A percentile compares a stretch with the other conserved stretches of the same genome.
Evolutionary conservation across 2,888 invertebrate species (phyloP).

Genomic region (Epiblema foenella): DNA sequence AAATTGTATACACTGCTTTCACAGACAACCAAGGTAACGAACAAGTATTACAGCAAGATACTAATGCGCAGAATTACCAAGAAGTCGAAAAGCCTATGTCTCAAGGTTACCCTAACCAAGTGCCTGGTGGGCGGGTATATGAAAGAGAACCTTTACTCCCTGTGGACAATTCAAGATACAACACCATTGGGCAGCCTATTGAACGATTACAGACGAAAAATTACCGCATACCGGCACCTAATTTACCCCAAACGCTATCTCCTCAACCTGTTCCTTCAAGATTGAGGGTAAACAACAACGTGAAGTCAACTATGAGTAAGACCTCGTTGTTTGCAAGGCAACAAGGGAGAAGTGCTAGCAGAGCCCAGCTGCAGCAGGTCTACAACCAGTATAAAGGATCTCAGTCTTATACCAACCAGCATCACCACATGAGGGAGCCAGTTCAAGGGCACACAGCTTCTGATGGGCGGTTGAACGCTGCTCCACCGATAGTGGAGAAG

Average conservation of each 20-base stretch:
- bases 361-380: constrained; percentile 70
- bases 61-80: constrained; percentile 16
- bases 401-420: constrained; percentile 72
- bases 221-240: constrained; percentile 56
- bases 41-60: constrained; percentile 14
- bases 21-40: constrained; percentile 19
- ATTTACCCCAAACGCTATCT: constrained; percentile 68
- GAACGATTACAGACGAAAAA: constrained; percentile 63
- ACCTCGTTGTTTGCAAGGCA: constrained; percentile 66
- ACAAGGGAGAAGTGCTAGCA: constrained; percentile 63
- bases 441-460: constrained; percentile 59
- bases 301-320: constrained; percentile 73
- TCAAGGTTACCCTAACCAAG: constrained; percentile 35
- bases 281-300: constrained; percentile 57
- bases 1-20: constrained; percentile 23
- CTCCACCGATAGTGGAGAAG: constrained; percentile 42
- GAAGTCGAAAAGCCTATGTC: constrained; percentile 9
- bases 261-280: constrained; percentile 58
- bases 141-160: constrained; percentile 68
- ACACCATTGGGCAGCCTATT: constrained; percentile 76
- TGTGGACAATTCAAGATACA: constrained; percentile 65
- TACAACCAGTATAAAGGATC: constrained; percentile 77
- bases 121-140: constrained; percentile 47
- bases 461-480: constrained; percentile 62
- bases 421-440: constrained; percentile 51